Evolutionary conservation across 2,113 vertebrate genomes (phyloP).

Genomic region (Bufo bufo): DNA sequence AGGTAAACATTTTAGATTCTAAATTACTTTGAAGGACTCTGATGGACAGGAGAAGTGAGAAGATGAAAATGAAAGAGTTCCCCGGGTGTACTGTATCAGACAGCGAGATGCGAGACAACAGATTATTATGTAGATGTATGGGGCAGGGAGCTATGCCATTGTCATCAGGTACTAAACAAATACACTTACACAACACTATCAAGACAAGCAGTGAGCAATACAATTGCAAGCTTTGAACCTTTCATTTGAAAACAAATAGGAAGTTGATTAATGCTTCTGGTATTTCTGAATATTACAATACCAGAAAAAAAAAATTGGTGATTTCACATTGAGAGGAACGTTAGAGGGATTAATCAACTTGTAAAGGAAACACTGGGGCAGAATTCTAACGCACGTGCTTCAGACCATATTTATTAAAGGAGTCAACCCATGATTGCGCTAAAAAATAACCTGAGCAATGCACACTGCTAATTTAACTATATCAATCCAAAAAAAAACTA

Average conservation of each 20-base stretch:
- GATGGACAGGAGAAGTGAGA: constrained; percentile 12
- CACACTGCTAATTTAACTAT: too few relatives aligned
- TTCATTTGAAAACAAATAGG: constrained; percentile 35
- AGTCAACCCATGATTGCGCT: too few relatives aligned
- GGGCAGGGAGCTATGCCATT: neutral
- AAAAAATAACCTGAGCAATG: too few relatives aligned
- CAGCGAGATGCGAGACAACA: neutral
- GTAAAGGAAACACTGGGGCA: neutral
- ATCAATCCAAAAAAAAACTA: too few relatives aligned
- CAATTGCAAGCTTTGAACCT: neutral
- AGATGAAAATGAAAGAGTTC: constrained; percentile 20
- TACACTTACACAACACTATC: constrained; percentile 29
- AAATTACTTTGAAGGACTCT: constrained; percentile 39
- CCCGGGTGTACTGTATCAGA: neutral
- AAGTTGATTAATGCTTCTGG: neutral
- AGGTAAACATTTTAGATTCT: constrained; percentile 8
- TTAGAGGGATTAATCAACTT: neutral
- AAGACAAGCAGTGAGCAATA: neutral
- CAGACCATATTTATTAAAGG: too few relatives aligned
- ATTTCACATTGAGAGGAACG: neutral
- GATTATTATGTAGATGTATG: constrained; percentile 35
- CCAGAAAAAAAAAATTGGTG: neutral
- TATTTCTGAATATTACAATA: neutral
- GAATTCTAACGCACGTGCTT: too few relatives aligned
- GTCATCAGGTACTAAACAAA: constrained; percentile 19